These are phyloP conservation scores for Nipponacmea schrenckii DNA, from an alignment of 2,888 invertebrate genomes.

Conservation along the genomic window DNA sequence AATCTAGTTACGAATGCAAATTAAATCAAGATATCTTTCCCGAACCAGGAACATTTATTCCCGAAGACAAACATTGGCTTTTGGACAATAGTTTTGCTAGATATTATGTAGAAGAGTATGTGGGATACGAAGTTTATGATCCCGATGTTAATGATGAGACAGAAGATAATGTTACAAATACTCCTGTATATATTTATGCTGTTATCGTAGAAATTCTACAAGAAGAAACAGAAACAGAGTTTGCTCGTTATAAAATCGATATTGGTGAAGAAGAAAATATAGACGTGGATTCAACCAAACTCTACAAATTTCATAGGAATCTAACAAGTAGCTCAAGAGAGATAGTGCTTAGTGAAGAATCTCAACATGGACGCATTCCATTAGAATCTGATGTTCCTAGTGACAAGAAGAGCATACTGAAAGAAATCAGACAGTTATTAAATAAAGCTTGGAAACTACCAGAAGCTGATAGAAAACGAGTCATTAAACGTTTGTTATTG, in stretches of 20 bases:
- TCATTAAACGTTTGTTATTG: no score
- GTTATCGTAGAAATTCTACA: no score
- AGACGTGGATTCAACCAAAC: slow-evolving; percentile 15
- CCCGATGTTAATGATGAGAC: not conserved
- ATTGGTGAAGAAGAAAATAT: not conserved
- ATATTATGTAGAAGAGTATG: not conserved
- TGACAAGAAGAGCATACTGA: not conserved
- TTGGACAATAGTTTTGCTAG: slow-evolving; percentile 11
- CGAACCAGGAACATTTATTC: slow-evolving; percentile 18
- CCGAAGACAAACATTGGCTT: slow-evolving; percentile 4
- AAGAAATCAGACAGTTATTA: slow-evolving; percentile 10
- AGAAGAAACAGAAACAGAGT: no score
- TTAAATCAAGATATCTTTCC: no score
- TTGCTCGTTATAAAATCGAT: no score
- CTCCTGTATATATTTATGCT: not conserved
- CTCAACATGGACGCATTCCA: not conserved
- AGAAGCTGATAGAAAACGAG: no score
- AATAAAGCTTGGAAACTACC: not conserved
- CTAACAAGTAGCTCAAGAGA: no score
- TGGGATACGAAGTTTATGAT: slow-evolving; percentile 15
- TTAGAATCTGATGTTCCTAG: not conserved
- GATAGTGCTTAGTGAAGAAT: no score
- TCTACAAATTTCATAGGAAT: no score
- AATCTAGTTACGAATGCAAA: no score
- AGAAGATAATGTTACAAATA: not conserved